Evolutionary conservation across 2,113 vertebrate species (phyloP), one percentile per base, ranked within the genome.

Genomic region (Furnarius figulus): DNA sequence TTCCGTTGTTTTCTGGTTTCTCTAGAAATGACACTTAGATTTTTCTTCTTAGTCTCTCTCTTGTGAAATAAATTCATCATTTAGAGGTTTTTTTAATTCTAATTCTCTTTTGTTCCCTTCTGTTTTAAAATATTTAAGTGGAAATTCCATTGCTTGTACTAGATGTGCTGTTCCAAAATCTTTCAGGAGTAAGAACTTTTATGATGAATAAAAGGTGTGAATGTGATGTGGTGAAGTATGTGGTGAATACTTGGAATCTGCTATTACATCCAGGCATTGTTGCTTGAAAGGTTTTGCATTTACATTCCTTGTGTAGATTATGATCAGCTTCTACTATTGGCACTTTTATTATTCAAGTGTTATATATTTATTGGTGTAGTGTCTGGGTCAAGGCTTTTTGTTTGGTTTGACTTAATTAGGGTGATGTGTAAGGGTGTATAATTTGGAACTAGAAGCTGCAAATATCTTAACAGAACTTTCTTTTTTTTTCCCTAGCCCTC

Each of bases 61-160:
- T 65, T 77, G 31, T 16, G 56, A 58, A 40, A 30, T 5, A 65
- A 30, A 79, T 37, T 28, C 1, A 44, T 71, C 1, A 30, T 68
- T 73, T 62, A n/a, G n/a, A 10, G 3, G 0, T 0, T 1, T 5
- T 35, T 44, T 62, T 12, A 2, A 2, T 86, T 72, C 19, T n/a
- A 3, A 13, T 70, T 79, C 6, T 73, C 46, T 71, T 47, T 62
- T 84, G 9, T 56, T 91, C 19, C 10, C 25, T 35, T 83, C 40
- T 80, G 46, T 70, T 83, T 78, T 74, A 37, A 87, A 87, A 71
- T 44, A 37, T 19, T 42, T 47, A 35, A 47, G 10, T 40, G 52
- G 35, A 73, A 52, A 58, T 74, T 74, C 39, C 19, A 47, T 24
- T 67, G 9, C 31, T 67, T 86, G 14, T 50, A 8, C 33, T 59